Base-by-base conservation (phyloP, 2,113 vertebrate species). In the Anguilla japonica region DNA sequence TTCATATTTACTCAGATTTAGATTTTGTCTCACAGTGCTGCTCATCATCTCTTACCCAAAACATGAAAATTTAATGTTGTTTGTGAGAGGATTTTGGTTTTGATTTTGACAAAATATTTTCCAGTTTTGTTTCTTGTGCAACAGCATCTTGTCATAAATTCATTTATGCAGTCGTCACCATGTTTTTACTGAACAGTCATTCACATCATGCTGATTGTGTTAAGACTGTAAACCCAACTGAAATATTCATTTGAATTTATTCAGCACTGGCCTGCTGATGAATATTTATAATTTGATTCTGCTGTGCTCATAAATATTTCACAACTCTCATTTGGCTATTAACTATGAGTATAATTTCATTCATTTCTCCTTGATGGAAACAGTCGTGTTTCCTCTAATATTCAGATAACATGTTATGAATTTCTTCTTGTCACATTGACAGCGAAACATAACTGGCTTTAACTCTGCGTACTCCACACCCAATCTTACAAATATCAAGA, bases 271-370 rank as follows among this genome's bases (percentile, higher is more conserved):
- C 85, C 0, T n/a, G 82, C 11, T 56, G 83, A 91, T 92, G 91
- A 94, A 94, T 93, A 95, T 94, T 94, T 89, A 96, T 93, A 89
- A 88, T 83, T 43, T 41, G 83, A 90, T 88, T 91, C 89, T 86
- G 88, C 87, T 89, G 87, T 79, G 63, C 89, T 79, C 91, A 94
- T 95, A 93, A 94, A 95, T 95, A 94, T 94, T 95, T 94, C 81
- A 95, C n/a, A 75, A 34, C 11, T 88, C 84, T 91, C 79, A 90
- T 90, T 88, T 88, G 87, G 89, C 93, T 91, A 95, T 93, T 92
- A 94, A 90, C 88, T 90, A 83, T 89, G 78, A 82, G 86, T 86
- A 85, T 91, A 89, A 92, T 91, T 90, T 88, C 75, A 82, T 85
- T 79, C 87, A 75, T 75, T 75, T 75, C 71, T 34, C 9, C 71